Percentiles rank a stretch among this genome's conserved stretches.
phyloP scores from a whole-genome alignment of 2,888 invertebrate species.

The Eremobia ochroleuca region DNA sequence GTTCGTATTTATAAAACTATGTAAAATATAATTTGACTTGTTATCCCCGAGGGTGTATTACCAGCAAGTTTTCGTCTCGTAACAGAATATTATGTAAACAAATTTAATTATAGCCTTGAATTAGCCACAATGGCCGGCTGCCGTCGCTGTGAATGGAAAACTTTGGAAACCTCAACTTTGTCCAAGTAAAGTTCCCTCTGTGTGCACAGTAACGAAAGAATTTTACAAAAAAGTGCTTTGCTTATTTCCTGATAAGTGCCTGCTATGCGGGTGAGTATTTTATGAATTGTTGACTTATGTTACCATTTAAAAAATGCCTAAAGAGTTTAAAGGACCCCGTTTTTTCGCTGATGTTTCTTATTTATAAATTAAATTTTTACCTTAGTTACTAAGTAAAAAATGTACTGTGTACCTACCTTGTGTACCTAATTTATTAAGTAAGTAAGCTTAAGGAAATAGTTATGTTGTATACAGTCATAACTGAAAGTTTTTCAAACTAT shows the following conservation, averaged over 20 bases:
- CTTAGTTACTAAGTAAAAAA: background rate
- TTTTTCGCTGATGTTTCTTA: background rate
- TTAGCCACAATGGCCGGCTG: conserved; percentile 87
- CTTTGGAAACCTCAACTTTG: conserved; percentile 86
- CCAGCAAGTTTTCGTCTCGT: conserved; percentile 79
- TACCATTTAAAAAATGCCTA: conserved; percentile 9
- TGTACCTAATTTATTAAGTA: background rate
- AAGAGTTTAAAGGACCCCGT: conserved; percentile 1
- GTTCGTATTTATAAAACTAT: conserved; percentile 61
- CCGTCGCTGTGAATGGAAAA: conserved; percentile 84
- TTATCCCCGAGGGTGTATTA: conserved; percentile 70
- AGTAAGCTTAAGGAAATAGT: background rate
- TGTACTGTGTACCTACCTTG: too few species aligned
- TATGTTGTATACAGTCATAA: background rate
- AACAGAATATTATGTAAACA: conserved; percentile 87
- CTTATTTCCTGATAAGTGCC: conserved; percentile 76
- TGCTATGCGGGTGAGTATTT: conserved; percentile 36
- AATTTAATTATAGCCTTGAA: conserved; percentile 89
- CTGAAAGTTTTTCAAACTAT: background rate
- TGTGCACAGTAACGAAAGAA: conserved; percentile 79
- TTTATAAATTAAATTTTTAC: background rate
- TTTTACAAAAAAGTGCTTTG: conserved; percentile 78
- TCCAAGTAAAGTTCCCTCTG: conserved; percentile 78
- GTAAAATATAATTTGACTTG: conserved; percentile 64
- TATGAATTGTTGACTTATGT: conserved; percentile 40